Base-by-base conservation (phyloP, 1,140 invertebrate genomes). In the Bursaphelenchus mucronatus region DNA sequence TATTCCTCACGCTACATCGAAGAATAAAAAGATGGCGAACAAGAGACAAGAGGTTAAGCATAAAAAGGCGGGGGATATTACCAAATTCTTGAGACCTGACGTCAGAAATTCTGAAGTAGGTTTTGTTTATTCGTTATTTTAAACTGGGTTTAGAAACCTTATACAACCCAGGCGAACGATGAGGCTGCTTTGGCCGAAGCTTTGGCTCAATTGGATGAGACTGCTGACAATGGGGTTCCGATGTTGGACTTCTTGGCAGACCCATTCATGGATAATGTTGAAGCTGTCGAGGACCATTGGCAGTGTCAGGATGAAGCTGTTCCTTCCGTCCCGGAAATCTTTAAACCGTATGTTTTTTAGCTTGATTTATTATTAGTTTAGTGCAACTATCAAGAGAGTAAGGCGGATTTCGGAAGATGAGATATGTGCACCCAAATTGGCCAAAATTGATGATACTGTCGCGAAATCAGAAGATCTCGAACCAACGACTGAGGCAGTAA, bases 11-110 rank as follows among this genome's bases (percentile, higher is more conserved):
- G 15, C 47, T n/a, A 19, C 13, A 3, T 43, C 49, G 43, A 62
- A 69, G 58, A 71, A 69, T 30, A 61, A 53, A 15, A 69, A 69
- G 41, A 62, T 54, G 49, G 57, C n/a, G 17, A 68, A 46, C 9
- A 53, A 59, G 47, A 66, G 47, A 19, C 1, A 50, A 15, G 47
- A 50, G n/a, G 19, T 15, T 19, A 15, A 19, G 47, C 1, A 5
- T 3, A 50, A 50, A 15, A 50, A 50, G n/a, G 47, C 47, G 1
- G 47, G n/a, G 1, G 47, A 19, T 19, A 15, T 15, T 5, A 19
- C n/a, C 47, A 1, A 50, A 15, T 50, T 15, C n/a, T 15, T 50
- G 19, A 50, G 47, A 50, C 19, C 19, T 15, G 19, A 50, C 5
- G 5, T 50, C 19, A 50, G 47, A 50, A 15, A 50, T 50, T 50